phyloP scores from a whole-genome alignment of 1,140 invertebrate genomes.

The Oedothorax gibbosus region DNA sequence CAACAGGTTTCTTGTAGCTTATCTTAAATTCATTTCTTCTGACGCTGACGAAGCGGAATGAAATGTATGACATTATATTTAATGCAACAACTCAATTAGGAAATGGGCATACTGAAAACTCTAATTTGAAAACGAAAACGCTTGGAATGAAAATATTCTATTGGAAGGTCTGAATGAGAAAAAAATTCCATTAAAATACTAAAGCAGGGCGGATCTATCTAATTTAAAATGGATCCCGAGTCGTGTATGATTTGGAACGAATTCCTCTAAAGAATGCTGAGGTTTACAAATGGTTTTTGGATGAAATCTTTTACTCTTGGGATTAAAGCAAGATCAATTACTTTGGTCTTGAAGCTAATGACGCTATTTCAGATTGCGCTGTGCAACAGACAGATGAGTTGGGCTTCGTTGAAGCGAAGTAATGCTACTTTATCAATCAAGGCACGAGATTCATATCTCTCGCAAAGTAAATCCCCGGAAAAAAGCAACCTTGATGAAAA shows the following conservation, averaged over 20 bases:
- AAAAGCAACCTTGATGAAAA: background rate
- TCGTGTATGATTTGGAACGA: conserved; percentile 32
- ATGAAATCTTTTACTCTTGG: conserved; percentile 51
- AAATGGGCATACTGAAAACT: conserved; percentile 7
- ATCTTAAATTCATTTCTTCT: too few relatives aligned
- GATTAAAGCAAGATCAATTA: conserved; percentile 58
- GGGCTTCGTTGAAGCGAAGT: conserved; percentile 8
- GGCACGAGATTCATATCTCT: conserved; percentile 7
- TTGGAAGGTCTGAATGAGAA: background rate
- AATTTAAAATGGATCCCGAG: conserved; percentile 51
- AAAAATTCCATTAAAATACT: conserved; percentile 58
- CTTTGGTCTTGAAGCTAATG: conserved; percentile 40
- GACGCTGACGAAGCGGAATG: too few relatives aligned
- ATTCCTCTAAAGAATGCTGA: conserved; percentile 42
- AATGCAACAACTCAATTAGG: conserved; percentile 57
- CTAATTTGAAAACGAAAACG: conserved; percentile 42
- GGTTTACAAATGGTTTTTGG: conserved; percentile 53
- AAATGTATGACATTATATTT: conserved; percentile 33
- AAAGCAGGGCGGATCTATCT: conserved; percentile 24
- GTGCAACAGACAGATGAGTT: conserved; percentile 33
- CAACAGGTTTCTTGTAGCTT: too few relatives aligned
- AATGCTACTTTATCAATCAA: conserved; percentile 46
- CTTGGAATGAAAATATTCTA: background rate
- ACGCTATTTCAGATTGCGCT: conserved; percentile 33
- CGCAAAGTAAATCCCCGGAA: conserved; percentile 3